These are phyloP conservation scores for Loripinus fragilis DNA, from an alignment of 2,888 invertebrate species.

Conservation along the genomic window DNA sequence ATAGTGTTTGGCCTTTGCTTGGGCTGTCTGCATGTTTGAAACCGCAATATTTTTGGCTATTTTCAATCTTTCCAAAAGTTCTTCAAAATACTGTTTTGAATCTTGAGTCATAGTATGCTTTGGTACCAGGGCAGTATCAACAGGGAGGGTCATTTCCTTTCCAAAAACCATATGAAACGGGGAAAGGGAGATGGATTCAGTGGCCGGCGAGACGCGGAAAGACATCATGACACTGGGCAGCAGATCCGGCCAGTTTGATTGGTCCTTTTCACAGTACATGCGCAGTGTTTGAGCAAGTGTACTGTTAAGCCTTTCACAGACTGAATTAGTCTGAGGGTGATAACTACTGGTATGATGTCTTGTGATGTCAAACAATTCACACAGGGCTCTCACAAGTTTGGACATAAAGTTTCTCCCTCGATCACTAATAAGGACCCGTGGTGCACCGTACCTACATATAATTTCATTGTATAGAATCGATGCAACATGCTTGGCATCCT, in stretches of 20 bases:
- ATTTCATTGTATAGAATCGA: too few relatives aligned
- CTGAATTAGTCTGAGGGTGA: too few relatives aligned
- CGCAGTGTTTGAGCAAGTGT: slow-evolving; percentile 33
- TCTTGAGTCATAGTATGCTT: not conserved
- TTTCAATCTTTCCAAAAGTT: slow-evolving; percentile 23
- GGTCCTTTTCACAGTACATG: too few relatives aligned
- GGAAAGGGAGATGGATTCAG: slow-evolving; percentile 21
- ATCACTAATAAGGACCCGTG: too few relatives aligned
- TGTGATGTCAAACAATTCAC: too few relatives aligned
- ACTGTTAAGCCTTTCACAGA: slow-evolving; percentile 19
- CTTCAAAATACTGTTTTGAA: slow-evolving; percentile 9
- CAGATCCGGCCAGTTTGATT: too few relatives aligned
- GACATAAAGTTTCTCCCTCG: too few relatives aligned
- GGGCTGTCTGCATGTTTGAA: slow-evolving; percentile 10
- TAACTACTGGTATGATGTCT: too few relatives aligned
- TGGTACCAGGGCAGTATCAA: slow-evolving; percentile 26
- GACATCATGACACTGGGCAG: too few relatives aligned
- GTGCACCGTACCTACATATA: too few relatives aligned
- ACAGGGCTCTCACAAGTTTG: too few relatives aligned
- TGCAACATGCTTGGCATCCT: too few relatives aligned
- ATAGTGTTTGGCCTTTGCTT: slow-evolving; percentile 29
- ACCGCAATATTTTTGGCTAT: slow-evolving; percentile 15
- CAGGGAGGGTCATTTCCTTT: slow-evolving; percentile 34
- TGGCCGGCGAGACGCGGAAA: slow-evolving; percentile 36
- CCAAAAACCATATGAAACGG: slow-evolving; percentile 39